These are phyloP conservation scores for Hydrotaea diabolus DNA, from an alignment of 2,888 invertebrate species.

Conservation along the genomic window DNA sequence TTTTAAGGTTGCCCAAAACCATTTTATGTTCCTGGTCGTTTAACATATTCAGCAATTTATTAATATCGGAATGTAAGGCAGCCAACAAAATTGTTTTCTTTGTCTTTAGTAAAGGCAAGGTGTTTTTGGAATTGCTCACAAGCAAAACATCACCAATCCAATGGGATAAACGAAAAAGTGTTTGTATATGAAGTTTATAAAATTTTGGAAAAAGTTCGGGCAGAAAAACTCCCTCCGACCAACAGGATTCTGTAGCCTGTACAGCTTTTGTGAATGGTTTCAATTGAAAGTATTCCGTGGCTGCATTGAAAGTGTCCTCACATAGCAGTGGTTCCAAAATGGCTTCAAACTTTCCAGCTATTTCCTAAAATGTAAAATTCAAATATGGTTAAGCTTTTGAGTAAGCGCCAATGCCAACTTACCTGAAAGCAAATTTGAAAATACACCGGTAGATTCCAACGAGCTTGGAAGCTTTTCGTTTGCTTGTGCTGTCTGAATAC, in stretches of 20 bases:
- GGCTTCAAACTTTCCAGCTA: conserved; percentile 85
- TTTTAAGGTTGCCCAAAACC: conserved; percentile 83
- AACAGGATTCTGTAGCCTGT: conserved; percentile 84
- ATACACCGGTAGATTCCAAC: conserved; percentile 98
- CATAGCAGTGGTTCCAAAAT: conserved; percentile 74
- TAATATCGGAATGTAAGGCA: conserved; percentile 74
- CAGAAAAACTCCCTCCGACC: conserved; percentile 90
- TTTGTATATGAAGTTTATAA: conserved; percentile 93
- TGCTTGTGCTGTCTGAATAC: conserved; percentile 85
- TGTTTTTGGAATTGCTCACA: conserved; percentile 71
- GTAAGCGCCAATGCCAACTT: conserved; percentile 75
- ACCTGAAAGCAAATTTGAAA: conserved; percentile 93
- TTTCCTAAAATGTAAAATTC: conserved; percentile 82
- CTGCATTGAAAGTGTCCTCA: conserved; percentile 69
- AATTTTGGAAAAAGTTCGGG: conserved; percentile 90
- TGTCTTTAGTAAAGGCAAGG: conserved; percentile 59
- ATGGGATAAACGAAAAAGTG: conserved; percentile 89
- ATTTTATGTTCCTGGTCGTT: conserved; percentile 83
- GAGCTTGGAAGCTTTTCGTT: conserved; percentile 89
- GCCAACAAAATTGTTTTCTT: conserved; percentile 73
- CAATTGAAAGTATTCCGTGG: conserved; percentile 71
- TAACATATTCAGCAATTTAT: conserved; percentile 71
- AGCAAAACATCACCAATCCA: conserved; percentile 84
- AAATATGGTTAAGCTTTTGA: neutral
- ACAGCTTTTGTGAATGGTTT: conserved; percentile 81